Conservation (phyloP, 2,113 vertebrate species). For the Monopterus albus region DNA sequence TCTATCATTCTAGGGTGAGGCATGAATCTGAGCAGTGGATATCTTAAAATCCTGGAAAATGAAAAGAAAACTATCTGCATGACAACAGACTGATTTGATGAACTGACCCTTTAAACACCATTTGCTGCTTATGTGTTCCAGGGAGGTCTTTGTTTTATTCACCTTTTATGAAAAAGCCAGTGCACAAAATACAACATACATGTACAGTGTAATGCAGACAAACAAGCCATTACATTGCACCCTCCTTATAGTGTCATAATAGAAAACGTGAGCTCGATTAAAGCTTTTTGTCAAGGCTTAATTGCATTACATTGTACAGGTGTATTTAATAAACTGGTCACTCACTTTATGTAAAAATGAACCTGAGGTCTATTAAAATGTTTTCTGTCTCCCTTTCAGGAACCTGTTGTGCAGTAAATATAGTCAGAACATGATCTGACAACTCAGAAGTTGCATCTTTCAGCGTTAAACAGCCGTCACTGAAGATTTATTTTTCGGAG, state of each 20-base stretch:
- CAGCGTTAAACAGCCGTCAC: constrained; percentile 23
- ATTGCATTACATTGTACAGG: neutral
- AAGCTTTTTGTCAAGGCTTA: neutral
- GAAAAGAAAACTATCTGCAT: constrained; percentile 8
- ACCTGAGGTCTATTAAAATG: neutral
- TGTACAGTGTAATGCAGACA: neutral
- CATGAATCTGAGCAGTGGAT: constrained; percentile 9
- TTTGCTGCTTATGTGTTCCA: neutral
- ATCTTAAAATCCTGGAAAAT: constrained; percentile 6
- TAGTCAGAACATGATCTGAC: neutral
- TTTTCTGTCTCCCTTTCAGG: neutral
- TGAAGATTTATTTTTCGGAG: constrained; percentile 19
- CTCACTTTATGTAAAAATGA: neutral
- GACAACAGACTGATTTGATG: neutral
- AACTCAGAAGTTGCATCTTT: constrained; percentile 38
- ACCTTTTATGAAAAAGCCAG: constrained; percentile 6
- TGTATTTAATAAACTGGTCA: neutral
- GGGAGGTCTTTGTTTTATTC: constrained; percentile 12
- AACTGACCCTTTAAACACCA: constrained; percentile 1
- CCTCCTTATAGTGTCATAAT: neutral
- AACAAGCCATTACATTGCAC: neutral
- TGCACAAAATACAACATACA: neutral
- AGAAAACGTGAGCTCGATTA: neutral
- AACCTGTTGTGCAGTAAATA: constrained; percentile 1
- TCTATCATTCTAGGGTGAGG: constrained; percentile 31